Percentiles rank a stretch among this genome's conserved stretches.
Conservation (phyloP, 2,113 vertebrate species). For the Lampris incognitus region DNA sequence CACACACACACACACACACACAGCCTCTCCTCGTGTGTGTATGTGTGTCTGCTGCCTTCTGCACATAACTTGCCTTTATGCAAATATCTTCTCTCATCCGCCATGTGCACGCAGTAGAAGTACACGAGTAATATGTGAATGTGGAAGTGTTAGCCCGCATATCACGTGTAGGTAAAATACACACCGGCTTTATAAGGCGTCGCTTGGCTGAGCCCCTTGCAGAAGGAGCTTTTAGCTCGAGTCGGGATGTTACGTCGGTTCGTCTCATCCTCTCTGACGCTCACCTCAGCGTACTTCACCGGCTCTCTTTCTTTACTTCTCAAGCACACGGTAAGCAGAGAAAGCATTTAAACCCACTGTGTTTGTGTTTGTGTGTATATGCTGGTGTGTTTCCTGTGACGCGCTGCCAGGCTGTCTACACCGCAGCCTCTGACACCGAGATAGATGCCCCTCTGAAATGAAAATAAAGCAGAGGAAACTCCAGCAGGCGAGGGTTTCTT, state of each 20-base stretch:
- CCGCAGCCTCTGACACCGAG: conserved; percentile 41
- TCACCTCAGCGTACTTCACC: conserved; percentile 17
- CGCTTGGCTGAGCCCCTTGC: neutral
- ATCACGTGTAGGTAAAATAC: conserved; percentile 16
- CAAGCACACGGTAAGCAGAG: conserved; percentile 19
- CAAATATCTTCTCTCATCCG: conserved; percentile 52
- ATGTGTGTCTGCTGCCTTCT: conserved; percentile 14
- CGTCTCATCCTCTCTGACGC: conserved; percentile 24
- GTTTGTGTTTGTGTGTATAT: conserved; percentile 43
- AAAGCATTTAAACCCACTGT: conserved; percentile 29
- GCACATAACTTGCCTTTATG: conserved; percentile 42
- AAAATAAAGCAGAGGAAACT: conserved; percentile 48
- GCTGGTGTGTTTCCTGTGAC: conserved; percentile 54
- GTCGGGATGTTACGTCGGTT: neutral
- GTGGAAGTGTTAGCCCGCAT: conserved; percentile 26
- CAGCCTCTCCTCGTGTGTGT: conserved; percentile 41
- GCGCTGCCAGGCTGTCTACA: conserved; percentile 40
- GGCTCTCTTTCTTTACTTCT: conserved; percentile 23
- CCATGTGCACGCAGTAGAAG: conserved; percentile 26
- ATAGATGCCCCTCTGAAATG: conserved; percentile 46
- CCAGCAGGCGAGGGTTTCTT: conserved; percentile 35
- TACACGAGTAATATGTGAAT: conserved; percentile 15
- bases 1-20: conserved; percentile 18
- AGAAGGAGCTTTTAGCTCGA: conserved; percentile 3
- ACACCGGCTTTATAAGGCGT: conserved; percentile 15